Evolutionary conservation across 2,797 vertebrate species (phyloP).

Genomic region (Sebastes taczanowskii): DNA sequence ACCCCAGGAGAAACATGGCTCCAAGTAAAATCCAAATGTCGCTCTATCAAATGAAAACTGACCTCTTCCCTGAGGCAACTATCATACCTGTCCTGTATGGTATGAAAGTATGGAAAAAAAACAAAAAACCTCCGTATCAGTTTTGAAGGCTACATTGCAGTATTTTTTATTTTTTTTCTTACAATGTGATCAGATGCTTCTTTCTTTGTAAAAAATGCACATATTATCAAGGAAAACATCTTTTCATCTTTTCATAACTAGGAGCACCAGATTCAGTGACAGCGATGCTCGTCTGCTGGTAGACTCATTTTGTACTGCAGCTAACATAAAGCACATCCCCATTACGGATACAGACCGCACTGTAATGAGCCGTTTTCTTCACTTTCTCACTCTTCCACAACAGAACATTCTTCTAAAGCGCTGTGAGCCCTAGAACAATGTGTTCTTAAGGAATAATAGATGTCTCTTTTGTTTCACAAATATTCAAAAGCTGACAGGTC

Average conservation of each 20-base stretch:
- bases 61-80: conserved; percentile 39
- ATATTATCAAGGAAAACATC: background rate
- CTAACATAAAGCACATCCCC: conserved; percentile 6
- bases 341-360: background rate
- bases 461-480: conserved; percentile 16
- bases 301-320: background rate
- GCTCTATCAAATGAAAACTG: conserved; percentile 37
- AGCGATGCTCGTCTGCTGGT: conserved; percentile 3
- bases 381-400: background rate
- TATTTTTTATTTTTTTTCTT: background rate
- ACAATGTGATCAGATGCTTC: background rate
- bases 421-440: background rate
- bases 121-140: background rate
- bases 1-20: conserved; percentile 21
- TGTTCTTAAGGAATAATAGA: conserved; percentile 17
- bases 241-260: conserved; percentile 8
- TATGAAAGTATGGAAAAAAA: background rate
- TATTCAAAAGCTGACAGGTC: background rate
- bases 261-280: background rate
- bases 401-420: background rate
- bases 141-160: conserved; percentile 1
- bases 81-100: conserved; percentile 18
- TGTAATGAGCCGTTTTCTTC: conserved; percentile 26
- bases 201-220: background rate
- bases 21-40: conserved; percentile 22